Evolutionary conservation across 1,140 invertebrate species (phyloP), one percentile per base, ranked within the genome.

Genomic region (Drosophila repleta): DNA sequence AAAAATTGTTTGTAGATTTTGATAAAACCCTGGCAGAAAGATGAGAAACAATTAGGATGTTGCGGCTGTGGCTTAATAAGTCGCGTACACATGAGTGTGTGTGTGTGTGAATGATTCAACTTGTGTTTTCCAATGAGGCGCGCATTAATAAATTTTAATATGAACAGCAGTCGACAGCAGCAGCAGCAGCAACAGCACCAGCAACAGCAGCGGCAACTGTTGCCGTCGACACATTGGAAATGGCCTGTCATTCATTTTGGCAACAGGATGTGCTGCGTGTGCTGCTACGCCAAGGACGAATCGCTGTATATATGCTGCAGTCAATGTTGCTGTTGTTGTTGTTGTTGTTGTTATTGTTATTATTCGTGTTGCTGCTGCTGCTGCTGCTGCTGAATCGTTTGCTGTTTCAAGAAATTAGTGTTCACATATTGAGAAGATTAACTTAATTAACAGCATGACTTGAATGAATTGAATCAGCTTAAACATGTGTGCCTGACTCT

Each of bases 1-100:
- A 99, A 99, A 93, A 99, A 99, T 93, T 99, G 98, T 93, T 98
- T 98, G 94, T 99, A 99, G 91, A 99, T 99, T 94, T 97, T 98
- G 91, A 99, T 98, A 93, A 99, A 99, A 64, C 98, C 98, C 98
- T 99, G 66, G 17, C 51, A 52, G n/a, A 94, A 79, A 48, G 35
- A 56, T 37, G 55, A 51, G 15, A 51, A 68, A 74, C 11, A 62
- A 74, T 26, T 71, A 57, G 46, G 43, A 29, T 18, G 35, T 53
- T 32, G 35, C 18, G 32, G 39, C 46, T 26, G 56, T 52, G 48
- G 17, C 56, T 57, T 18, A 43, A 56, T 37, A 35, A 11, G 13
- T 39, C 32, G 32, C 2, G n/a, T n/a, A n/a, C n/a, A n/a, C n/a
- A 35, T 35, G 32, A 11, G 35, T 55, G 39, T 62, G 49, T 73